These are phyloP conservation scores for Serinus canaria DNA, from an alignment of 2,113 vertebrate genomes.

Conservation along the genomic window DNA sequence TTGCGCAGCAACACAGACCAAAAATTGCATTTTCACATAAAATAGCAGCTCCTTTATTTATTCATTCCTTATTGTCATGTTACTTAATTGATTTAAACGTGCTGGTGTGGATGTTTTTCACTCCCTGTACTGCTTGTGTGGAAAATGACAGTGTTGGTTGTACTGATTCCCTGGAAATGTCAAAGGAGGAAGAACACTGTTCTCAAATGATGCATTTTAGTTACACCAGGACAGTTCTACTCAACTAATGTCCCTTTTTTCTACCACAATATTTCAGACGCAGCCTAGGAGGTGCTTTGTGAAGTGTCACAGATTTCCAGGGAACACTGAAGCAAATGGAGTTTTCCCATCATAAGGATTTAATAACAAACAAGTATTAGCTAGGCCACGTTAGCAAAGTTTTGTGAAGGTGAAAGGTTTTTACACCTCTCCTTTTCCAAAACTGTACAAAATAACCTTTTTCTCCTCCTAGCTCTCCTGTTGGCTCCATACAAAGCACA, in stretches of 20 bases:
- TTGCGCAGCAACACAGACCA: background rate
- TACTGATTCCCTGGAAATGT: background rate
- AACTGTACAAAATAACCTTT: background rate
- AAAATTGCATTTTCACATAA: background rate
- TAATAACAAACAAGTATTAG: background rate
- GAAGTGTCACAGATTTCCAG: background rate
- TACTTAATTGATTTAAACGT: background rate
- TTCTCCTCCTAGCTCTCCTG: background rate
- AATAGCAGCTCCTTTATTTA: background rate
- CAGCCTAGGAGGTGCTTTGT: background rate
- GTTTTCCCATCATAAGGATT: background rate
- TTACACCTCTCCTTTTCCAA: background rate
- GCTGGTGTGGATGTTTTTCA: background rate
- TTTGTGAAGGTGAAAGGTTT: background rate
- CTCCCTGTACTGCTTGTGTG: background rate
- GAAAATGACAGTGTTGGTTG: background rate
- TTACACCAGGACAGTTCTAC: background rate
- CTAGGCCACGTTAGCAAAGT: background rate
- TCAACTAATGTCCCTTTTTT: background rate
- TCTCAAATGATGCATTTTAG: background rate
- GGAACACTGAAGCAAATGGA: background rate
- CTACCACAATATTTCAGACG: background rate
- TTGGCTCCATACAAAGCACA: background rate
- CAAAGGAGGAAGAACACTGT: background rate
- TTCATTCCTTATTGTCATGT: background rate